phyloP scores from a whole-genome alignment of 2,797 vertebrate genomes.

The Argya squamiceps region DNA sequence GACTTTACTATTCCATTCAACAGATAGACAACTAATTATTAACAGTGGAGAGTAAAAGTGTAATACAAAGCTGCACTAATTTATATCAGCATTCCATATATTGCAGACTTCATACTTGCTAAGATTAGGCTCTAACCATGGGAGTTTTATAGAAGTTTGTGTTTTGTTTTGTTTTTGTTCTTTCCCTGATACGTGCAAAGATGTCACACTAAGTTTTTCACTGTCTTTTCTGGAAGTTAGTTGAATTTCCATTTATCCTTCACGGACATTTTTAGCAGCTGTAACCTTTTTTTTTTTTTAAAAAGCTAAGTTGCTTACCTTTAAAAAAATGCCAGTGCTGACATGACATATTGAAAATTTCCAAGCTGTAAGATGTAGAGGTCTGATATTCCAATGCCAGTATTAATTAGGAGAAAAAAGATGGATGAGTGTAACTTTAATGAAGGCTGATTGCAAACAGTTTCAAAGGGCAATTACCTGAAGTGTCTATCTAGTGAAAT shows the following conservation, averaged over 20 bases:
- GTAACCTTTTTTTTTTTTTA: neutral
- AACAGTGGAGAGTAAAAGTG: neutral
- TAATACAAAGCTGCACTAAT: neutral
- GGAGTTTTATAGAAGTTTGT: neutral
- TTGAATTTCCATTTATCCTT: neutral
- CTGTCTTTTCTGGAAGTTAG: neutral
- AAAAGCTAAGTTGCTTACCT: neutral
- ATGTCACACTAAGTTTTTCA: neutral
- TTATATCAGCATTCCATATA: neutral
- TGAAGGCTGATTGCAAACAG: neutral
- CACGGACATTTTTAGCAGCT: neutral
- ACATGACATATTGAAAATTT: neutral
- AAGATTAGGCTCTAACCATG: neutral
- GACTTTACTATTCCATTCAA: neutral
- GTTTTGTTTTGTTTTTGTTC: neutral
- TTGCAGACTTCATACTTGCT: neutral
- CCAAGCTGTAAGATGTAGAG: neutral
- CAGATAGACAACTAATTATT: neutral
- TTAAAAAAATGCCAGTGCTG: neutral
- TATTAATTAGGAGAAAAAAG: neutral
- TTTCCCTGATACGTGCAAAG: neutral
- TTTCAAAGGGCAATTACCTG: neutral
- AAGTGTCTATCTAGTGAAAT: neutral
- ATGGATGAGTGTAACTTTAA: neutral
- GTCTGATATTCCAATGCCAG: neutral